Evolutionary conservation across 2,888 invertebrate genomes (phyloP).

Genomic region (Clistopyga incitator): DNA sequence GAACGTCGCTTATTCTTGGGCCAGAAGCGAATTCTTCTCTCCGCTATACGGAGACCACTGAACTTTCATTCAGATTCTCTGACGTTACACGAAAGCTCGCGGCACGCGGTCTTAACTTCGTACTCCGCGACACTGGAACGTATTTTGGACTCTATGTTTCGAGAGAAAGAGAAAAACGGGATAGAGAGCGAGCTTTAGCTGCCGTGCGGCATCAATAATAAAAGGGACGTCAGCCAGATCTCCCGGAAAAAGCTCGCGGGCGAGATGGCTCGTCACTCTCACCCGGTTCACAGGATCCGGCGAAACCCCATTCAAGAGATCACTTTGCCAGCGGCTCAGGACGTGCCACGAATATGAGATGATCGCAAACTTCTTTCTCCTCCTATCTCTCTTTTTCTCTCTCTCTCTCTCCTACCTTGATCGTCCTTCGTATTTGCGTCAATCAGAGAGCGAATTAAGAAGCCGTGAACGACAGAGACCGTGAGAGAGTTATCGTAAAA

Average conservation of each 20-base stretch:
- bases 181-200: background rate
- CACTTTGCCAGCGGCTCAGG: conserved; percentile 74
- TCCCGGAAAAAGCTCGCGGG: conserved; percentile 44
- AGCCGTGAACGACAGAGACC: conserved; percentile 58
- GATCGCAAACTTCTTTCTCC: conserved; percentile 71
- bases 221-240: conserved; percentile 54
- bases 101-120: conserved; percentile 20
- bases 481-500: conserved; percentile 2
- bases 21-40: background rate
- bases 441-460: conserved; percentile 79
- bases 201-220: conserved; percentile 54
- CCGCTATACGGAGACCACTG: background rate
- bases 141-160: conserved; percentile 29
- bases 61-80: conserved; percentile 27
- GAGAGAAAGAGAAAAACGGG: background rate
- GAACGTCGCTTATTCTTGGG: conserved; percentile 19
- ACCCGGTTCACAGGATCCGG: conserved; percentile 49
- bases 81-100: conserved; percentile 23
- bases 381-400: background rate
- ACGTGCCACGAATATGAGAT: conserved; percentile 77
- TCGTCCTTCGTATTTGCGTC: conserved; percentile 78
- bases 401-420: conserved; percentile 21
- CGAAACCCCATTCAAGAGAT: conserved; percentile 73
- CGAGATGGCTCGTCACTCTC: conserved; percentile 52
- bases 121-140: background rate